A percentile compares a stretch with the other conserved stretches of the same genome.
phyloP scores from a whole-genome alignment of 2,113 vertebrate species.

The Osmerus eperlanus region DNA sequence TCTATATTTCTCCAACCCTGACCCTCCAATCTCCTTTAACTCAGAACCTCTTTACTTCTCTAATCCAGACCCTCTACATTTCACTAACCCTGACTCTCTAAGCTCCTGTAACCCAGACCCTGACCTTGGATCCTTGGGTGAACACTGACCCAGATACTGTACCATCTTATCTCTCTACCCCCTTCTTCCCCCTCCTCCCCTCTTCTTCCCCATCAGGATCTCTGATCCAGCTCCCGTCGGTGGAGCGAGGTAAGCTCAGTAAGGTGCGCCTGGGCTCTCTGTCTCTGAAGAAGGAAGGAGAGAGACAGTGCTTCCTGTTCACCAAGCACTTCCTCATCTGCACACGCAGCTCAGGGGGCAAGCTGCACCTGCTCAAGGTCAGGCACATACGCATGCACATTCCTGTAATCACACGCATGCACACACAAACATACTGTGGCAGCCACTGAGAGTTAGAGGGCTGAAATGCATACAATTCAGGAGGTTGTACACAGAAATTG shows the following conservation, averaged over 20 bases:
- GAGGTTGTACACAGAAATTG: no score
- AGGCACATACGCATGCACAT: not conserved
- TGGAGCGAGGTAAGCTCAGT: constrained; percentile 94
- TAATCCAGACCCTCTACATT: no score
- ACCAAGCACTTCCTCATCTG: constrained; percentile 98
- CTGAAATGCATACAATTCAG: no score
- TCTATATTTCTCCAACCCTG: no score
- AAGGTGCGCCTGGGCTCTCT: constrained; percentile 94
- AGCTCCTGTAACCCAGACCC: no score
- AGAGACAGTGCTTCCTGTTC: constrained; percentile 97
- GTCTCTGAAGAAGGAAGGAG: constrained; percentile 97
- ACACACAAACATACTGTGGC: constrained; percentile 4
- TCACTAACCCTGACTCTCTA: no score
- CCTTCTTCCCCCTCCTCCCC: constrained; percentile 3
- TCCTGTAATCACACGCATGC: not conserved
- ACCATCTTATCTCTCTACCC: constrained; percentile 4
- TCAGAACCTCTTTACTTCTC: no score
- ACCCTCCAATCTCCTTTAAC: no score
- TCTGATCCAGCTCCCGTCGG: constrained; percentile 96
- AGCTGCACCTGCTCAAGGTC: constrained; percentile 97
- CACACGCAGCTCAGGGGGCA: constrained; percentile 97
- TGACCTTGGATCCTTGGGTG: no score
- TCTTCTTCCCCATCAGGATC: constrained; percentile 75
- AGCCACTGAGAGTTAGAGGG: not conserved
- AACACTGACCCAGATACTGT: not conserved